Base-by-base conservation (phyloP, 1,140 invertebrate species). In the Rhysida immarginata region DNA sequence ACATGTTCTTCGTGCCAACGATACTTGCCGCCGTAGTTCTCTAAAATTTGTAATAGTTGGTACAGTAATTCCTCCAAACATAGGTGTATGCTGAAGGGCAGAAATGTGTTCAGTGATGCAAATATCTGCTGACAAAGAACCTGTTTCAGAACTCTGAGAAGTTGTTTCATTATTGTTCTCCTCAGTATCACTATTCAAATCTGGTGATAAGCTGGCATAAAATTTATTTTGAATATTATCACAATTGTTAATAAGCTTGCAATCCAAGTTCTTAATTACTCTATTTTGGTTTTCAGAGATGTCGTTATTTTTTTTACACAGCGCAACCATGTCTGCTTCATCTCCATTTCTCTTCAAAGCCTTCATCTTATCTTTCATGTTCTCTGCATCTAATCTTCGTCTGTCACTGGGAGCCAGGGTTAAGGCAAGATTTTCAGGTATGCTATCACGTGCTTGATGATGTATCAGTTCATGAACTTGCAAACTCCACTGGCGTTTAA, bases 381-480 rank as follows among this genome's bases (percentile, higher is more conserved):
- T 51, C 26, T 51, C 49, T 5, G 2, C 20, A 26, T 51, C 20
- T 51, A 25, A 27, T 25, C 26, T 51, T n/a, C 3, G 13, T 16
- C 20, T 51, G 13, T 25, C 5, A 51, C 16, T 51, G 26, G 20
- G 13, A n/a, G 13, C 16, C 8, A 51, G 21, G 5, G 24, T 26
- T 21, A 26, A 16, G 13, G 26, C 20, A 13, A 51, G 5, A 51
- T 26, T 51, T 51, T 51, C 24, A 5, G 49, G 49, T 8, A 51
- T 3, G 13, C 11, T 26, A 11, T 51, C 49, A 5, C 13, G 23
- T 5, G 24, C 23, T 25, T 20, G 8, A 51, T 51, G 49, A 51
- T 51, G 49, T n/a, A 51, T 26, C 8, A 51, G 26, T 27, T 51
- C 49, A 21, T 51, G 49, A 26, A 24, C 24, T 51, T 51, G 49